Conservation (phyloP, 2,888 invertebrate genomes). For the Neoitamus cyanurus region DNA sequence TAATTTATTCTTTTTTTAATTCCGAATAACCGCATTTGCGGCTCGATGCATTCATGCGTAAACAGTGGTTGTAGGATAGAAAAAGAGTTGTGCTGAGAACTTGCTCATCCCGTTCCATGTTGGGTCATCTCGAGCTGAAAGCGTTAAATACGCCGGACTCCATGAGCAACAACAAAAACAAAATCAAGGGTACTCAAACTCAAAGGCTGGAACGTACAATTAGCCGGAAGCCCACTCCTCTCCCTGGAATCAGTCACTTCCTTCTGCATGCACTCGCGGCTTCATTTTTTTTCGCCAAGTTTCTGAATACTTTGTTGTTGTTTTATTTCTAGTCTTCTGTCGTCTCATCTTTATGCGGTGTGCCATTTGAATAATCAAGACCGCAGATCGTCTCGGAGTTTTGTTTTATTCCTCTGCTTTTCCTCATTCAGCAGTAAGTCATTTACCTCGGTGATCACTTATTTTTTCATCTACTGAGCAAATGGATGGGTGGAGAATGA, state of each 20-base stretch:
- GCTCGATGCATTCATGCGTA: no score
- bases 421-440: background rate
- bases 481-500: background rate
- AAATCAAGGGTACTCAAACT: background rate
- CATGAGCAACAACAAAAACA: background rate
- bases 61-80: no score
- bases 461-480: background rate
- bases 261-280: background rate
- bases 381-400: background rate
- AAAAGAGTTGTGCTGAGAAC: no score
- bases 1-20: no score
- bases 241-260: background rate
- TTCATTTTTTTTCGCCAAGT: background rate
- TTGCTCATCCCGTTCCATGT: background rate
- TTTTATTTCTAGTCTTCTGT: background rate
- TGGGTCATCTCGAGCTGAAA: background rate
- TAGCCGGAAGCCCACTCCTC: conserved; percentile 24
- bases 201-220: background rate
- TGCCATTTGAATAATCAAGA: background rate
- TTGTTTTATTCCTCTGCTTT: background rate
- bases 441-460: background rate
- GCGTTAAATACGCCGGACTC: background rate
- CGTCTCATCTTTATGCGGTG: background rate
- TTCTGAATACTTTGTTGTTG: background rate
- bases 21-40: no score